Base-by-base conservation (phyloP, 2,888 invertebrate species). In the Periphyllus acericola region DNA sequence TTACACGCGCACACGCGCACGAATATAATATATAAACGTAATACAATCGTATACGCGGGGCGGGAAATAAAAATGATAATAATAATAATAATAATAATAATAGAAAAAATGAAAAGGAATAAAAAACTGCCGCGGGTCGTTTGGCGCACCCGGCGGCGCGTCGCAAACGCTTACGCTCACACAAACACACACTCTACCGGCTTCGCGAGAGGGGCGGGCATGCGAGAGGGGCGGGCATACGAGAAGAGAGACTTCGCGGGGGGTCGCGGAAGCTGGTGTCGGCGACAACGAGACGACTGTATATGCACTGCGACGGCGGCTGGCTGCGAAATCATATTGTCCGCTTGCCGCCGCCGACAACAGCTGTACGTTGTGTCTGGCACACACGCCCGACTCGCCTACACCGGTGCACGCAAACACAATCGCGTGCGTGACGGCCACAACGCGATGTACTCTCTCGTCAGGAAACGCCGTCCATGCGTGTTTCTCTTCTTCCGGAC, bases 111-210 rank as follows among this genome's bases (percentile, higher is more conserved):
- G 34, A 40, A 78, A 25, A 79, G 29, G 68, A 68, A 29, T 29
- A 80, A 68, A 68, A 81, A 68, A 66, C 66, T 29, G 68, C 40
- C 81, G 68, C 68, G 81, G 68, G 40, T 81, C 66, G 81, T 81
- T 81, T 46, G 68, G 81, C 68, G 29, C 81, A 81, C 81, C 81
- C 81, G 81, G 81, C 40, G 81, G 29, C 68, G 40, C 29, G 79
- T 79, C 79, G 8, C n/a, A n/a, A 17, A 29, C 46, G 46, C 40
- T 17, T 29, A 68, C 68, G 68, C 14, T 8, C 29, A 6, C 68
- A 11, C 11, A 6, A 5, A 60, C 60, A 14, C 46, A 46, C 60
- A 60, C 60, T 21, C 60, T 21, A 25, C 4, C 46, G 46, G 11
- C 5, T 8, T 46, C 46, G 4, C 40, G 46, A 14, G 19, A 9